Percentiles rank a stretch among this genome's conserved stretches.
Conservation (phyloP, 2,797 vertebrate species). For the Rhabdophis nuchalis region DNA sequence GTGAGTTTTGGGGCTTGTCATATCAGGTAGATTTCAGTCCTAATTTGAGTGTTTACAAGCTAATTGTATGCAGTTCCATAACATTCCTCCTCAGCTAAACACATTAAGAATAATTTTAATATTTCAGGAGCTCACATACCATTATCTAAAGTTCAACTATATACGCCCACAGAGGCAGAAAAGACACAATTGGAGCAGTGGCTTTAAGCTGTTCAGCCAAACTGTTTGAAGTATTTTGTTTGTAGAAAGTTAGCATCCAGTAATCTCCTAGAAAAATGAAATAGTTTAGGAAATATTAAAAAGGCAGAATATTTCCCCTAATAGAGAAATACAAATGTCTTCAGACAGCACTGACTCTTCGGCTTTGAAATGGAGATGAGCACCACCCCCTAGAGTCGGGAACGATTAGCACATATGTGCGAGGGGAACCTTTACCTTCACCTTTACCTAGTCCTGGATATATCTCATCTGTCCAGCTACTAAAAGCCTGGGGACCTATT, state of each 20-base stretch:
- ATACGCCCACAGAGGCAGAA: neutral
- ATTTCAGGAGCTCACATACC: neutral
- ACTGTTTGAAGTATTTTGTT: neutral
- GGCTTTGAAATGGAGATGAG: too few relatives aligned
- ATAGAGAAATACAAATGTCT: too few relatives aligned
- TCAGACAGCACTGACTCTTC: too few relatives aligned
- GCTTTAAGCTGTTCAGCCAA: neutral
- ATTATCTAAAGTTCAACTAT: neutral
- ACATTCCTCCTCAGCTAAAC: neutral
- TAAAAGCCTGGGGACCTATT: neutral
- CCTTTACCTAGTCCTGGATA: neutral
- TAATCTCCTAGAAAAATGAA: too few relatives aligned
- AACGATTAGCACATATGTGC: too few relatives aligned
- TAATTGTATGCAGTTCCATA: neutral
- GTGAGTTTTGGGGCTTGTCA: conserved; percentile 5
- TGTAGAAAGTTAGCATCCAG: too few relatives aligned
- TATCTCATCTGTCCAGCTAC: neutral
- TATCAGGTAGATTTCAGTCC: neutral
- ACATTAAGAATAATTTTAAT: neutral
- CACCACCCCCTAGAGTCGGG: too few relatives aligned
- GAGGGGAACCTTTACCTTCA: too few relatives aligned
- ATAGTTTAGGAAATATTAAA: too few relatives aligned
- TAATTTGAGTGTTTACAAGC: neutral
- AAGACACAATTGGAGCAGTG: neutral
- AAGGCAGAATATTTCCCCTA: too few relatives aligned